phyloP scores from a whole-genome alignment of 1,140 invertebrate species.

The Brevipalpus yothersi region DNA sequence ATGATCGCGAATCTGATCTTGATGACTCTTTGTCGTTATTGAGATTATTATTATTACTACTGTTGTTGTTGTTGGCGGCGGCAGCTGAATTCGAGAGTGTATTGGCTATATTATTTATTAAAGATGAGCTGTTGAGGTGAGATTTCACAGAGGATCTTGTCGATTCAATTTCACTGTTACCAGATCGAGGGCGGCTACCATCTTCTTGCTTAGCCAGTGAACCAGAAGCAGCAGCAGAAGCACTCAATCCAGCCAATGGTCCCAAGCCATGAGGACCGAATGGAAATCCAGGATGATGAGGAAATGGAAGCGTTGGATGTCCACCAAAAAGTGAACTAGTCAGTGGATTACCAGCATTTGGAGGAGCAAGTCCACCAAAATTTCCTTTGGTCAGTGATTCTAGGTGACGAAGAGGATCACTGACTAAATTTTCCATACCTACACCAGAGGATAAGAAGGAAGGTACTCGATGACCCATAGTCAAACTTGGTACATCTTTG shows the following conservation, averaged over 20 bases:
- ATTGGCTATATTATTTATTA: no score
- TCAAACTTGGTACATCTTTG: no score
- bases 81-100: not conserved
- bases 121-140: no score
- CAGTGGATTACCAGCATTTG: not conserved
- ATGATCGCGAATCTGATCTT: not conserved
- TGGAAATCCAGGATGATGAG: constrained; percentile 14
- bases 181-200: no score
- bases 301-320: constrained; percentile 10
- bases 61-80: not conserved
- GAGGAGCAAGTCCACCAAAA: constrained; percentile 28
- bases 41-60: no score
- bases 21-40: not conserved
- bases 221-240: no score
- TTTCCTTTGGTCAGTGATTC: constrained; percentile 53
- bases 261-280: not conserved
- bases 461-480: no score
- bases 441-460: no score
- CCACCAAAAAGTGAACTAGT: not conserved
- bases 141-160: no score
- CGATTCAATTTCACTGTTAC: no score
- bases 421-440: constrained; percentile 1
- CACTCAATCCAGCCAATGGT: not conserved
- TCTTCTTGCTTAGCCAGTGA: no score
- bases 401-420: constrained; percentile 45